These are phyloP conservation scores for Channa striata DNA, from an alignment of 2,797 vertebrate genomes.

Conservation along the genomic window DNA sequence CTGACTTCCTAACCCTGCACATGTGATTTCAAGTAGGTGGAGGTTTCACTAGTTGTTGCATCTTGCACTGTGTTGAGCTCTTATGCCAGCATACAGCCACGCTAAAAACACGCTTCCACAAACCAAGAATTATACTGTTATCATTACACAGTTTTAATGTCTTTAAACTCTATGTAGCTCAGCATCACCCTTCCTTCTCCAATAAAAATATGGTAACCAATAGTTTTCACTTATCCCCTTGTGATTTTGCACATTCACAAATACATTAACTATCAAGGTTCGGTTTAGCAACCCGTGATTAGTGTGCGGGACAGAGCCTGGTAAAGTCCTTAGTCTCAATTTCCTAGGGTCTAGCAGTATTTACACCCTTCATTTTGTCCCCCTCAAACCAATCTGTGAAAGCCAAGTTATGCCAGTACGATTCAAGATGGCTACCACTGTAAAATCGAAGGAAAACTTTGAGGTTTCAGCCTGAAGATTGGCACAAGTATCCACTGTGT, in stretches of 20 bases:
- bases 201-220: constrained; percentile 4
- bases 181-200: neutral
- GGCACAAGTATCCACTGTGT: constrained; percentile 42
- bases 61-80: too few species aligned
- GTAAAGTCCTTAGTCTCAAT: constrained; percentile 56
- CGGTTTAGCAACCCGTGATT: constrained; percentile 63
- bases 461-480: constrained; percentile 48
- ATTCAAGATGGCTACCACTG: constrained; percentile 42
- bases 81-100: neutral
- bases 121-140: neutral
- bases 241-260: constrained; percentile 61
- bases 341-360: constrained; percentile 49
- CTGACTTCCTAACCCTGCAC: too few species aligned
- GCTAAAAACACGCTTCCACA: neutral
- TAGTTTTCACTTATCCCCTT: constrained; percentile 39
- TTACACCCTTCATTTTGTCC: constrained; percentile 59
- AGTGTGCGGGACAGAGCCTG: constrained; percentile 53
- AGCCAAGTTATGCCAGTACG: constrained; percentile 22
- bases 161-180: neutral
- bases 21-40: too few species aligned
- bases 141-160: neutral
- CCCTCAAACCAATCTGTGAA: constrained; percentile 46
- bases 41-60: too few species aligned
- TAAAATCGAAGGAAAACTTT: constrained; percentile 55
- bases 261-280: constrained; percentile 54